A percentile compares a stretch with the other conserved stretches of the same genome.
phyloP scores from a whole-genome alignment of 2,113 vertebrate species.

The Ploceus nigricollis region DNA sequence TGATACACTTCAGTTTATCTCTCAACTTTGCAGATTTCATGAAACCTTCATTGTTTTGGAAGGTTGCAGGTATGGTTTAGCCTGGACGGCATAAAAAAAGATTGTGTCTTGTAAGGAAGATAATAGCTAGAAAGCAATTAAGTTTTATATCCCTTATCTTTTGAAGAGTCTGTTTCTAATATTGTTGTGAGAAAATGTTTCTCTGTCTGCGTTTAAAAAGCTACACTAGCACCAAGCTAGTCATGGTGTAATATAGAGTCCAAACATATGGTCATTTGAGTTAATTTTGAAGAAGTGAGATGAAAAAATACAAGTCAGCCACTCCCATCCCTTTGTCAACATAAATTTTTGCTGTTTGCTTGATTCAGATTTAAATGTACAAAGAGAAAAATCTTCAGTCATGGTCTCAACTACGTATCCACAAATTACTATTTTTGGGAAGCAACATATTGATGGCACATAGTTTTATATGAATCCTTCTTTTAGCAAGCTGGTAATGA shows the following conservation, averaged over 20 bases:
- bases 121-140: not conserved
- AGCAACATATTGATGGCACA: not conserved
- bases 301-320: not conserved
- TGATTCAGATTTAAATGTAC: not conserved
- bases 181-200: not conserved
- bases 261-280: not conserved
- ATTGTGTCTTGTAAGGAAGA: not conserved
- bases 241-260: not conserved
- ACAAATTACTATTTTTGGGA: not conserved
- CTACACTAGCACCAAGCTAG: not conserved
- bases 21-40: not conserved
- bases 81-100: not conserved
- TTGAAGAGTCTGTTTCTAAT: not conserved
- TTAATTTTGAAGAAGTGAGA: not conserved
- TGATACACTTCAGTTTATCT: not conserved
- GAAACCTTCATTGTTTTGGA: not conserved
- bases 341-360: not conserved
- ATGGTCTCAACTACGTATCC: not conserved
- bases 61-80: not conserved
- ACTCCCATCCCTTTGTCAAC: not conserved
- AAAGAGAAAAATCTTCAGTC: not conserved
- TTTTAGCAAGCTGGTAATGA: constrained; percentile 32
- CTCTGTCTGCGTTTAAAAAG: not conserved
- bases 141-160: not conserved
- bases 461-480: not conserved